phyloP scores from a whole-genome alignment of 2,113 vertebrate genomes.

The Centropus unirufus region DNA sequence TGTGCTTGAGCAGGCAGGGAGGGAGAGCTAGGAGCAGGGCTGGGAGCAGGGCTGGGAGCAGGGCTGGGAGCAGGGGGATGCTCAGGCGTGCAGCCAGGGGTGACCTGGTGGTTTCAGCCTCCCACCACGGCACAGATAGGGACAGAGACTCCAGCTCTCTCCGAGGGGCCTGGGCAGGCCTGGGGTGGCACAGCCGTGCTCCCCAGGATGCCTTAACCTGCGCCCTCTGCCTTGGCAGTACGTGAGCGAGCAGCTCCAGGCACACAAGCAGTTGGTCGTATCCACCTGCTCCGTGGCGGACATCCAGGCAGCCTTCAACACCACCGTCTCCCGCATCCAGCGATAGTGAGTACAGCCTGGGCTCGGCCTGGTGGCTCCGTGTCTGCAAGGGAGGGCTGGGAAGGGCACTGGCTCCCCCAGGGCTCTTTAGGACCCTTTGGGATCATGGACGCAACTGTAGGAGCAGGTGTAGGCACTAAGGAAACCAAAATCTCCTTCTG shows the following conservation, averaged over 20 bases:
- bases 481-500: too few species aligned
- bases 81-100: neutral
- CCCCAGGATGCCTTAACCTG: neutral
- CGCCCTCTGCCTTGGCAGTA: conserved; percentile 54
- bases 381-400: neutral
- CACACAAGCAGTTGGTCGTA: conserved; percentile 90
- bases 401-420: neutral
- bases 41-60: neutral
- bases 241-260: conserved; percentile 79
- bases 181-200: neutral
- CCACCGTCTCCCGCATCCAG: conserved; percentile 96
- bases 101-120: neutral
- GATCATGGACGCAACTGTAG: neutral
- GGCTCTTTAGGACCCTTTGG: neutral
- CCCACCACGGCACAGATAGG: rapidly evolving
- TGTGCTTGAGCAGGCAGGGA: neutral
- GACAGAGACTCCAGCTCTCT: neutral
- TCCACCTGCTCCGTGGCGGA: conserved; percentile 94
- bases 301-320: conserved; percentile 96
- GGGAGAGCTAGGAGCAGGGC: neutral
- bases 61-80: neutral
- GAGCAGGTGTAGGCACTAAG: neutral
- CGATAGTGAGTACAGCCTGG: conserved; percentile 87
- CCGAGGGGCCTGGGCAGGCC: rapidly evolving
- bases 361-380: neutral